phyloP scores from a whole-genome alignment of 2,113 vertebrate genomes.

The Sprattus sprattus region DNA sequence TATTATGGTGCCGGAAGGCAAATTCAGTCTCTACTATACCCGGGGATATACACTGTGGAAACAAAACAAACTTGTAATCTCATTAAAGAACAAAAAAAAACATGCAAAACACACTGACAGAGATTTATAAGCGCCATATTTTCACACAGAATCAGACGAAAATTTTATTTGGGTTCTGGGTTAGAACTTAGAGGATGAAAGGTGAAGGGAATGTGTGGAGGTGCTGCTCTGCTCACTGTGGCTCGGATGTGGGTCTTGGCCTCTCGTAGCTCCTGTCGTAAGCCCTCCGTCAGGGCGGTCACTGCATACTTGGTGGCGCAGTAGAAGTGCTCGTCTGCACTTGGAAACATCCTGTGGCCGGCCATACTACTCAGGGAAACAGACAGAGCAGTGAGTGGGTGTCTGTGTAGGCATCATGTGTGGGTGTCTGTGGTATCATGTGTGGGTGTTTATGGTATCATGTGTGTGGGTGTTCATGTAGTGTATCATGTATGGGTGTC shows the following conservation, averaged over 20 bases:
- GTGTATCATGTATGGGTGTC: too few relatives aligned
- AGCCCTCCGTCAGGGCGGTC: constrained; percentile 89
- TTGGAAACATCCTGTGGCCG: constrained; percentile 80
- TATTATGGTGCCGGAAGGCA: constrained; percentile 89
- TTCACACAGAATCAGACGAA: too few relatives aligned
- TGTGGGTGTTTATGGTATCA: too few relatives aligned
- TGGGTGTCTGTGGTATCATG: too few relatives aligned
- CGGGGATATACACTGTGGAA: constrained; percentile 87
- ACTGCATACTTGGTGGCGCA: constrained; percentile 92
- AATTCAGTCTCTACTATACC: constrained; percentile 94
- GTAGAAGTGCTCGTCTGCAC: constrained; percentile 85
- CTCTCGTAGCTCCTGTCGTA: constrained; percentile 88
- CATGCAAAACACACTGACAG: neutral
- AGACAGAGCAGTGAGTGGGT: neutral
- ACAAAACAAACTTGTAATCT: neutral
- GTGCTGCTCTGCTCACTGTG: constrained; percentile 74
- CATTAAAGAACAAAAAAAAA: neutral
- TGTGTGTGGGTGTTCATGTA: too few relatives aligned
- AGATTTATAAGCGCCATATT: neutral
- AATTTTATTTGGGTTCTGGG: too few relatives aligned
- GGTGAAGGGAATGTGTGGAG: neutral
- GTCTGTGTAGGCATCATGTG: too few relatives aligned
- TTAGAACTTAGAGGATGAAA: too few relatives aligned
- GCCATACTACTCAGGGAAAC: constrained; percentile 75
- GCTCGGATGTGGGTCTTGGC: constrained; percentile 89